A percentile compares a stretch with the other conserved stretches of the same genome.
These are phyloP conservation scores for Emmelina monodactyla DNA, from an alignment of 2,888 invertebrate species.

Conservation along the genomic window DNA sequence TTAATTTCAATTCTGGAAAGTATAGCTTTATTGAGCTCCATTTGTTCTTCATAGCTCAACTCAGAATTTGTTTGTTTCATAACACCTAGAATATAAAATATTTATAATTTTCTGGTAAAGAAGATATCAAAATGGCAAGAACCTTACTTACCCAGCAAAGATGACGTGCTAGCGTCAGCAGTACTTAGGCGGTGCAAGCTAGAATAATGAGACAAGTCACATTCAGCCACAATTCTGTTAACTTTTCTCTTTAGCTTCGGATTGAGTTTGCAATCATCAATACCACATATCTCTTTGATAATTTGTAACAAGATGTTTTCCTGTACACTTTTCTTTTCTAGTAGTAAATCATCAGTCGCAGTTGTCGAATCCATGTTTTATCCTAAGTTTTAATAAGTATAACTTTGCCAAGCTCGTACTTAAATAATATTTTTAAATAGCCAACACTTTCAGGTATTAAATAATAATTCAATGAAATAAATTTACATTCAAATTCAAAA, in stretches of 20 bases:
- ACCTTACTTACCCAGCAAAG: slow-evolving; percentile 38
- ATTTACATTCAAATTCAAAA: too few species aligned
- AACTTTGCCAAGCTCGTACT: too few species aligned
- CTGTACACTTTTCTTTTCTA: slow-evolving; percentile 29
- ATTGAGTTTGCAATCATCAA: slow-evolving; percentile 24
- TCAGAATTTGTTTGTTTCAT: slow-evolving; percentile 39
- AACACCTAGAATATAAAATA: slow-evolving; percentile 31
- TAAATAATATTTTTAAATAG: too few species aligned
- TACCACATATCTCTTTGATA: slow-evolving; percentile 38
- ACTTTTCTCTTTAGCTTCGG: slow-evolving; percentile 41
- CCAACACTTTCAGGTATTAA: too few species aligned
- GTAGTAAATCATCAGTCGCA: slow-evolving; percentile 26
- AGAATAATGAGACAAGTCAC: slow-evolving; percentile 42
- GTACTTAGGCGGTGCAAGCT: slow-evolving; percentile 47
- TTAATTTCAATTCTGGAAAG: slow-evolving; percentile 40
- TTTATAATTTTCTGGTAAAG: not conserved
- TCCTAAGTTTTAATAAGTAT: too few species aligned
- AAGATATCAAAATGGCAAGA: not conserved
- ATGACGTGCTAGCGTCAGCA: slow-evolving; percentile 46
- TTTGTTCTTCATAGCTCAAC: slow-evolving; percentile 48
- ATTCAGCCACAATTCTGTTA: slow-evolving; percentile 43
- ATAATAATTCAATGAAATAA: too few species aligned
- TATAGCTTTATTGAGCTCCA: slow-evolving; percentile 46
- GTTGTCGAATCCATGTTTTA: slow-evolving; percentile 39
- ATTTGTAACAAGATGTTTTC: slow-evolving; percentile 43